Base-by-base conservation (phyloP, 2,888 invertebrate species). In the Trichopoda pennipes region DNA sequence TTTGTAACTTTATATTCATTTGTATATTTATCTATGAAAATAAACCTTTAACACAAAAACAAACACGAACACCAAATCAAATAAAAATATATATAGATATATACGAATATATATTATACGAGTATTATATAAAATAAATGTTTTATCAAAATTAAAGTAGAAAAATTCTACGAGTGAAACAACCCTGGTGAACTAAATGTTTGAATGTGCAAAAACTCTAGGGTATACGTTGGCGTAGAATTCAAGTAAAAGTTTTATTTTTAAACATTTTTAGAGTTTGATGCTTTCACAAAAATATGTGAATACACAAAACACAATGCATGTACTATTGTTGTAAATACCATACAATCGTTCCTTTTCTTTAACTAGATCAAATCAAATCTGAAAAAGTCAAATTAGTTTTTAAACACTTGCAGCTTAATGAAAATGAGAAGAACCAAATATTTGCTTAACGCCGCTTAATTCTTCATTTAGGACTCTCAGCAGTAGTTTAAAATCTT, bases 1-100 rank as follows among this genome's bases (percentile, higher is more conserved):
- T 79, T 73, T 73, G 78, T 79, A 73, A 73, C 78, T 79, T 73
- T 60, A 79, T 66, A 60, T 60, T 47, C 66, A 60, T 64, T 51
- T 68, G 12, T 66, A 44, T 53, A 73, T 79, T 79, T 73, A 79
- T 79, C 72, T 79, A 66, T 55, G 58, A 79, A 79, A 79, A 66
- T 79, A 79, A 79, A 60, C 66, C 35, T 60, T 79, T 73, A 73
- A 66, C 78, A 53, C 53, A 42, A 49, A 35, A 32, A 69, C 28
- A 58, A 78, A 47, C n/a, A 44, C 4, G 28, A 23, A 58, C 32
- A 35, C 35, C 32, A 58, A 1, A 53, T 28, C 2, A 28, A 28
- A 28, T 3, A 38, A 16, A 47, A 16, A 28, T 17, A 23, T n/a
- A 51, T 28, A 16, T 35, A 49, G 21, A 49, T 14, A 56, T n/a